A percentile compares a stretch with the other conserved stretches of the same genome.
These are phyloP conservation scores for Cryptotermes secundus DNA, from an alignment of 1,140 invertebrate species.

Conservation along the genomic window DNA sequence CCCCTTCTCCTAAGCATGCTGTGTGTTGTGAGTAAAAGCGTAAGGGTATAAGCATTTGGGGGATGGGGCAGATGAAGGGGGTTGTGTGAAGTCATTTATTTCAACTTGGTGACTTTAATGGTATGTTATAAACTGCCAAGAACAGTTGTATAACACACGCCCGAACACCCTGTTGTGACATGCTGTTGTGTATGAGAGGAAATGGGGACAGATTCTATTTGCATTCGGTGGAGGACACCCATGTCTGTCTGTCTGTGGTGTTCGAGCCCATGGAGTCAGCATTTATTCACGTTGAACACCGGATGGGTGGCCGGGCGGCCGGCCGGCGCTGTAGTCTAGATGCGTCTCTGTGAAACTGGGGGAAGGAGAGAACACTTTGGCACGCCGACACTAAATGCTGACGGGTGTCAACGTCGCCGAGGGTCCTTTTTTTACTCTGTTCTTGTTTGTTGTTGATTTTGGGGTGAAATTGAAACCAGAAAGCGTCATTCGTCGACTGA, in stretches of 20 bases:
- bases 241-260: background rate
- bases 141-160: constrained; percentile 7
- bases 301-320: too few relatives aligned
- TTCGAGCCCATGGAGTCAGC: background rate
- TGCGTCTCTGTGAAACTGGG: background rate
- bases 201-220: background rate
- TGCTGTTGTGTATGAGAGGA: background rate
- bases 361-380: background rate
- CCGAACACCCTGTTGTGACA: constrained; percentile 9
- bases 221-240: background rate
- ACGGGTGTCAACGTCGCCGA: background rate
- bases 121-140: background rate
- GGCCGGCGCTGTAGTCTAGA: too few relatives aligned
- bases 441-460: background rate
- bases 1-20: background rate
- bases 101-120: background rate
- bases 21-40: too few relatives aligned
- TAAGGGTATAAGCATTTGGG: too few relatives aligned
- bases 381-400: background rate
- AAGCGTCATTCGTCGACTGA: background rate
- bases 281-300: background rate
- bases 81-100: background rate
- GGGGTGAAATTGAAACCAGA: background rate
- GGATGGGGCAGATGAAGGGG: background rate
- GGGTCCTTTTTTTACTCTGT: background rate